Conservation (phyloP, 2,113 vertebrate species). For the Sterrhoptilus dennistouni region DNA sequence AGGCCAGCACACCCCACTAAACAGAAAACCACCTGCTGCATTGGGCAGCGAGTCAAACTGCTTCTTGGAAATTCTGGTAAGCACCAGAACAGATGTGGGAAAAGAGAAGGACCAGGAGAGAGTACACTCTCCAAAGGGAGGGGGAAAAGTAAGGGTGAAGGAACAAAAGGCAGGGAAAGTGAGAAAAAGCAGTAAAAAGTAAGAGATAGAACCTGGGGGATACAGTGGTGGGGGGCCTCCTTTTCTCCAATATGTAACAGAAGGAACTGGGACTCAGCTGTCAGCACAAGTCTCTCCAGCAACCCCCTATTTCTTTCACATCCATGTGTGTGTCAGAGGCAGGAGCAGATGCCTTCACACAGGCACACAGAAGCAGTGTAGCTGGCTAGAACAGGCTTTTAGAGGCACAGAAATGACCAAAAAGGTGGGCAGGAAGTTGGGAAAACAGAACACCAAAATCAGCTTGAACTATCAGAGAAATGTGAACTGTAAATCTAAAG, state of each 20-base stretch:
- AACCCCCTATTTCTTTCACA: background rate
- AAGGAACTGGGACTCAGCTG: background rate
- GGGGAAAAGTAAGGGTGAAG: background rate
- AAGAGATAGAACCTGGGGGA: background rate
- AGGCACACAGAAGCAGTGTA: fast-evolving
- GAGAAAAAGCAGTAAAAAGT: background rate
- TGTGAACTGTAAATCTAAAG: background rate
- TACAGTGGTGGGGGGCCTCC: background rate
- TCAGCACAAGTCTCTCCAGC: background rate
- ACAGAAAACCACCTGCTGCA: background rate
- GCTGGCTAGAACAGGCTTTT: background rate
- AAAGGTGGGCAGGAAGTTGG: background rate
- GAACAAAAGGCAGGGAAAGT: background rate
- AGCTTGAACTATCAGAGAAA: background rate
- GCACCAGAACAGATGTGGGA: background rate
- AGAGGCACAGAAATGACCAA: background rate
- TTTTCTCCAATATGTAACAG: background rate
- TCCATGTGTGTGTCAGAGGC: fast-evolving
- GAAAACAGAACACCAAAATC: background rate
- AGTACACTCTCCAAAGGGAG: background rate
- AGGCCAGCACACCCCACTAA: background rate
- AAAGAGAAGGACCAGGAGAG: background rate
- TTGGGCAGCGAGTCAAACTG: background rate
- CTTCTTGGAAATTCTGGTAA: background rate
- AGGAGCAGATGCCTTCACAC: background rate